phyloP scores from a whole-genome alignment of 2,888 invertebrate genomes.

The Drosophila gaucha region DNA sequence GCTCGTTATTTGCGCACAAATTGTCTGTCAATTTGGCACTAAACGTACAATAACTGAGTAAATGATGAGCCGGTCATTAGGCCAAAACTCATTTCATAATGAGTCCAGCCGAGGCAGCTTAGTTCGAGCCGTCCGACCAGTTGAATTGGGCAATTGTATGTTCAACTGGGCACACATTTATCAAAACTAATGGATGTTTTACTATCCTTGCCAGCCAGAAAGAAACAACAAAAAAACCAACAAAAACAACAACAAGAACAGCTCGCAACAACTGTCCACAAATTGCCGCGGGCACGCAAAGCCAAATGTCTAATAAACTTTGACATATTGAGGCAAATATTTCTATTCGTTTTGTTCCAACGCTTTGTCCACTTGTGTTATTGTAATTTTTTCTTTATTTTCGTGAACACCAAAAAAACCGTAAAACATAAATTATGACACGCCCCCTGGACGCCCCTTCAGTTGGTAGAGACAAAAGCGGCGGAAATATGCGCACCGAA shows the following conservation, averaged over 20 bases:
- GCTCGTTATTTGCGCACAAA: slow-evolving; percentile 43
- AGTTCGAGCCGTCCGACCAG: slow-evolving; percentile 13
- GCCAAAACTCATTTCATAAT: slow-evolving; percentile 48
- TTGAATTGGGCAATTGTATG: slow-evolving; percentile 55
- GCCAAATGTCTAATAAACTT: slow-evolving; percentile 79
- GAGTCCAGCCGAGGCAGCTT: slow-evolving; percentile 29
- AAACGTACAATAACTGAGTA: slow-evolving; percentile 69
- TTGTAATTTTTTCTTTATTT: slow-evolving; percentile 49
- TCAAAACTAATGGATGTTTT: slow-evolving; percentile 72
- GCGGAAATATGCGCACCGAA: slow-evolving; percentile 50
- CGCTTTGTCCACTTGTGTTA: slow-evolving; percentile 26
- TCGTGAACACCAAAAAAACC: slow-evolving; percentile 27
- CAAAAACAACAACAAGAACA: slow-evolving; percentile 19
- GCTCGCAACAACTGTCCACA: slow-evolving; percentile 66
- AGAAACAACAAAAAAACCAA: slow-evolving; percentile 10
- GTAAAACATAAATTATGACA: slow-evolving; percentile 52
- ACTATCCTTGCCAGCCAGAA: slow-evolving; percentile 56
- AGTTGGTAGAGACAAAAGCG: slow-evolving; percentile 51
- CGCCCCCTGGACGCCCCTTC: neutral
- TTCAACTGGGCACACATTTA: slow-evolving; percentile 68
- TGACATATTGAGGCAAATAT: slow-evolving; percentile 78
- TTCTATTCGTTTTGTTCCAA: slow-evolving; percentile 47
- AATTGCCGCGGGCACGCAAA: slow-evolving; percentile 78
- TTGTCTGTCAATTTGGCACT: slow-evolving; percentile 72
- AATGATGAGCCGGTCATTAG: slow-evolving; percentile 69